phyloP scores from a whole-genome alignment of 2,797 vertebrate species.

The Semaprochilodus insignis region DNA sequence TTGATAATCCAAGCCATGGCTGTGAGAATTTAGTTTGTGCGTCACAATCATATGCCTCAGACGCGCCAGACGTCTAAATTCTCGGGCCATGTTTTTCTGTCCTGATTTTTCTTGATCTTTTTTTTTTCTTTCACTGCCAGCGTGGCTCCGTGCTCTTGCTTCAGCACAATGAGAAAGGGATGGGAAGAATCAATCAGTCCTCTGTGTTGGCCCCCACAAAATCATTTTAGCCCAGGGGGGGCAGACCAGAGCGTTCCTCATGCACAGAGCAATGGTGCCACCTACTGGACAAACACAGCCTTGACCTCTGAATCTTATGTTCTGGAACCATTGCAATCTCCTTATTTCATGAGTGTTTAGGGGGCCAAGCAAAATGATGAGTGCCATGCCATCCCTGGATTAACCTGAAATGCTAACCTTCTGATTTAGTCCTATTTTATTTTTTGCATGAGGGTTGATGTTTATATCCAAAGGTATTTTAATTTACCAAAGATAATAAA shows the following conservation, averaged over 20 bases:
- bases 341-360: constrained; percentile 8
- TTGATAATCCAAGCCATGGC: constrained; percentile 32
- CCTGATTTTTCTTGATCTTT: constrained; percentile 31
- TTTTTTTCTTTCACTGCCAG: constrained; percentile 57
- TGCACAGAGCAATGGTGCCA: constrained; percentile 60
- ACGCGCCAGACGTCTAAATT: constrained; percentile 45
- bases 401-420: constrained; percentile 30
- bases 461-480: constrained; percentile 50
- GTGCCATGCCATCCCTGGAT: constrained; percentile 2
- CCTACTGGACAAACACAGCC: constrained; percentile 52
- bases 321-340: background rate
- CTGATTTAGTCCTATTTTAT: background rate
- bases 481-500: constrained; percentile 55
- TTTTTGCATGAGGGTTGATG: constrained; percentile 41
- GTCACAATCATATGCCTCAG: constrained; percentile 51
- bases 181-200: constrained; percentile 63
- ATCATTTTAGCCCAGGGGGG: constrained; percentile 55
- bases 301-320: constrained; percentile 8
- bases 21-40: constrained; percentile 46
- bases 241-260: constrained; percentile 38
- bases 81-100: constrained; percentile 42
- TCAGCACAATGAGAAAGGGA: constrained; percentile 63
- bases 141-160: constrained; percentile 59
- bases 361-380: constrained; percentile 46
- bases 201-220: constrained; percentile 54